phyloP scores from a whole-genome alignment of 2,888 invertebrate genomes.

The Allacma fusca region DNA sequence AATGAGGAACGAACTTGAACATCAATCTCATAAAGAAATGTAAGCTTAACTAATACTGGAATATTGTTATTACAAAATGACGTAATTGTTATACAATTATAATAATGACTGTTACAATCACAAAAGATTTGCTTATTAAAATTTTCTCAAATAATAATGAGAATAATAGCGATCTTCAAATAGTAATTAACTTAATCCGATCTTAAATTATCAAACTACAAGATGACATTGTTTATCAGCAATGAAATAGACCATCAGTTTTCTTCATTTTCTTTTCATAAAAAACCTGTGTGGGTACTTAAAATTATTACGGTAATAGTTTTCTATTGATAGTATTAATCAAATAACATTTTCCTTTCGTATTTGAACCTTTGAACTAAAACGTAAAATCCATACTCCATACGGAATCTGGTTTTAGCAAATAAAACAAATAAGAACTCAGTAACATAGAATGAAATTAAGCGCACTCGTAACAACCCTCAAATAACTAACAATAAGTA shows the following conservation, averaged over 20 bases:
- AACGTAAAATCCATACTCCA: slow-evolving; percentile 1
- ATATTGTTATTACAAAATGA: background rate
- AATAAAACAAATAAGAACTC: slow-evolving; percentile 3
- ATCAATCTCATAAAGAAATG: slow-evolving; percentile 6
- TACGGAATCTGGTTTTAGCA: background rate
- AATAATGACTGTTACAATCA: slow-evolving; percentile 14
- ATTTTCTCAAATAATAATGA: slow-evolving; percentile 9
- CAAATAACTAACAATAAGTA: too few species aligned
- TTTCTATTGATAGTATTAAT: background rate
- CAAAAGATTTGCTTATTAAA: slow-evolving; percentile 16
- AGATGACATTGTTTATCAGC: slow-evolving; percentile 8
- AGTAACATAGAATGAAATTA: too few species aligned
- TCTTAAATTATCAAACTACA: slow-evolving; percentile 7
- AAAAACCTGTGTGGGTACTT: background rate
- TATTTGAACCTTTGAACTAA: background rate
- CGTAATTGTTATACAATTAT: slow-evolving; percentile 7
- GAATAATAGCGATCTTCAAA: background rate
- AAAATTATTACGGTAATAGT: background rate
- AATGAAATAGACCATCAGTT: background rate
- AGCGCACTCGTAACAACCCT: too few species aligned
- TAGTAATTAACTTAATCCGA: slow-evolving; percentile 8
- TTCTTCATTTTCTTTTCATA: background rate
- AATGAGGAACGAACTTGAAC: background rate
- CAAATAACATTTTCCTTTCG: background rate
- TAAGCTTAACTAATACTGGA: background rate